Base-by-base conservation (phyloP, 2,888 invertebrate species). In the Thumatha senex region DNA sequence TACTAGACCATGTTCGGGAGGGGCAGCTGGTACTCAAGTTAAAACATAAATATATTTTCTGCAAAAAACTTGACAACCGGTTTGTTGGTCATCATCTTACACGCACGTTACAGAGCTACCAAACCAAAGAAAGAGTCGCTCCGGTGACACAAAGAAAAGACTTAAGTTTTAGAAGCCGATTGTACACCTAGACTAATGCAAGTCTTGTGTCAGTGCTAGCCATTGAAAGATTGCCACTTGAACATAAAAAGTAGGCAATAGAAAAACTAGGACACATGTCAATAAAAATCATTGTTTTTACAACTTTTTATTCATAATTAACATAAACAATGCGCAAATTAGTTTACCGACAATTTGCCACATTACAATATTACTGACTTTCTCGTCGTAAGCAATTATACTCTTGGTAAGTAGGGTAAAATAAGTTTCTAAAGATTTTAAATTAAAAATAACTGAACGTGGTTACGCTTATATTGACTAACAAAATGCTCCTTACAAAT, bases 241-340 rank as follows among this genome's bases (percentile, higher is more conserved):
- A 12, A 35, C 35, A 35, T 9, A 11, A 29, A 31, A 35, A 35
- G 14, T 45, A 15, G 45, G 30, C 29, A 30, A 29, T 11, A 36
- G 45, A 7, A 7, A 14, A 29, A 29, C 11, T 30, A 11, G 30
- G 12, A 14, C 36, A 36, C 14, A 38, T 14, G 30, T 45, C 45
- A 51, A 45, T 59, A 40, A 48, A 54, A 29, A 72, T 59, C 58
- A 54, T 48, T 56, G 13, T 38, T 70, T 80, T 82, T 79, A 76
- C 78, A 82, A 78, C 72, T 76, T 85, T 84, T 89, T 87, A 87
- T 85, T 87, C 78, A 70, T 81, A 82, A 82, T 89, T 88, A 90
- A 89, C 86, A 83, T 87, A 82, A 88, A 89, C 87, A 84, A 84
- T 88, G 88, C 84, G 89, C 84, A 89, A 87, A 89, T 86, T 80